Evolutionary conservation across 2,888 invertebrate species (phyloP).

Genomic region (Coecobrya sp.): DNA sequence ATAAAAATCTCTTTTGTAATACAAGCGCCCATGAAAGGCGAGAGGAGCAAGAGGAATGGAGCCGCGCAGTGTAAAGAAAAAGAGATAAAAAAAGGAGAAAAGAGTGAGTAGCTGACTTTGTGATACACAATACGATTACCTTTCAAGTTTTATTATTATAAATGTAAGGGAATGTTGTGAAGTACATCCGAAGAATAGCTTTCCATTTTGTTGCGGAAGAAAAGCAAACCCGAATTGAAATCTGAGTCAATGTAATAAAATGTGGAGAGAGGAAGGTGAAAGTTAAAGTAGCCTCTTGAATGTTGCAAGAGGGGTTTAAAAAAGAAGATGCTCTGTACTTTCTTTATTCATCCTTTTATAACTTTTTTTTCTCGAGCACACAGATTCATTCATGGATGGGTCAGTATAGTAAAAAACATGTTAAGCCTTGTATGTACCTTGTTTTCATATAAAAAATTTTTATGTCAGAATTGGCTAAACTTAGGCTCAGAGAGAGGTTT

Average conservation of each 20-base stretch:
- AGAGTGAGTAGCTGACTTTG: constrained; percentile 11
- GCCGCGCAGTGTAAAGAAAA: background rate
- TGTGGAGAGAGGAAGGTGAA: background rate
- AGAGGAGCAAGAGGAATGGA: no score
- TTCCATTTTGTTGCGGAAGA: constrained; percentile 16
- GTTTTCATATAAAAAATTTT: no score
- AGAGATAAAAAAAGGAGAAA: background rate
- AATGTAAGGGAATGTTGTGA: constrained; percentile 13
- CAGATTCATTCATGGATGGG: background rate
- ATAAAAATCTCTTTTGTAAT: background rate
- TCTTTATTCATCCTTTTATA: background rate
- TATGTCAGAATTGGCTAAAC: no score
- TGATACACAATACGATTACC: constrained; percentile 24
- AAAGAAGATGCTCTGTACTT: background rate
- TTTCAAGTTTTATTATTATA: constrained; percentile 35
- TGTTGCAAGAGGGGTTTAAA: constrained; percentile 23
- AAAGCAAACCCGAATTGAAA: constrained; percentile 39
- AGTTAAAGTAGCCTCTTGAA: constrained; percentile 37
- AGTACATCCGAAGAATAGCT: constrained; percentile 20
- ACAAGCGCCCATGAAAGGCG: background rate
- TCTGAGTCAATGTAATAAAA: constrained; percentile 47
- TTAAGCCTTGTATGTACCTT: no score
- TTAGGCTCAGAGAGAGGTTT: no score
- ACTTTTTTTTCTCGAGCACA: background rate
- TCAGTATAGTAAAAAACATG: no score